Evolutionary conservation across 2,888 invertebrate genomes (phyloP).

Genomic region (Trimorus sp.): DNA sequence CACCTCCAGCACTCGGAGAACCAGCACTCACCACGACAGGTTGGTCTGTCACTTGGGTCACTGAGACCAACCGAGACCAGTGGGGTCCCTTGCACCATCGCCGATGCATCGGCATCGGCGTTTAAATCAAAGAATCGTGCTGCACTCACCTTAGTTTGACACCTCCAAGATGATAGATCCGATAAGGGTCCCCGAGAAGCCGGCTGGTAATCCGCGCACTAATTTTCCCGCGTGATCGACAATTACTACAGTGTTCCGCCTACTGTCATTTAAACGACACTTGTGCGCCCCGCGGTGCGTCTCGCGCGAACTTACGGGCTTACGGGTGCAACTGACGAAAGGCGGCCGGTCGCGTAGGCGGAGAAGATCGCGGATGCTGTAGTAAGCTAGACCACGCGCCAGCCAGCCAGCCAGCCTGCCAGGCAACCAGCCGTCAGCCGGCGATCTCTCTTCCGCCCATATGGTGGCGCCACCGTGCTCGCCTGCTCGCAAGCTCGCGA

Average conservation of each 20-base stretch:
- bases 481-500: constrained; percentile 73
- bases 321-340: constrained; percentile 81
- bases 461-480: constrained; percentile 79
- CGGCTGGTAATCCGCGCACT: constrained; percentile 64
- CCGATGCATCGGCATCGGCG: not conserved
- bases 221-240: constrained; percentile 59
- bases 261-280: constrained; percentile 62
- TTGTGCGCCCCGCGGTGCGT: constrained; percentile 69
- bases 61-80: too few species aligned
- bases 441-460: constrained; percentile 76
- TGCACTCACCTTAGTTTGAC: constrained; percentile 55
- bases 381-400: constrained; percentile 74
- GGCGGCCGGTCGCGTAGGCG: constrained; percentile 80
- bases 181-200: constrained; percentile 67
- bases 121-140: not conserved
- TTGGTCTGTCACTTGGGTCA: too few species aligned
- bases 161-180: constrained; percentile 61
- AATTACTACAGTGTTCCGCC: constrained; percentile 34
- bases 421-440: constrained; percentile 73
- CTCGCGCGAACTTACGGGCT: constrained; percentile 81
- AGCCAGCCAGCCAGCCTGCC: constrained; percentile 62
- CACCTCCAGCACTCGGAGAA: too few species aligned
- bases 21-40: too few species aligned
- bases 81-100: too few species aligned
- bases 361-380: constrained; percentile 81